These are phyloP conservation scores for Pontoporia blainvillei DNA, from an alignment of 2,113 vertebrate species.

Conservation along the genomic window DNA sequence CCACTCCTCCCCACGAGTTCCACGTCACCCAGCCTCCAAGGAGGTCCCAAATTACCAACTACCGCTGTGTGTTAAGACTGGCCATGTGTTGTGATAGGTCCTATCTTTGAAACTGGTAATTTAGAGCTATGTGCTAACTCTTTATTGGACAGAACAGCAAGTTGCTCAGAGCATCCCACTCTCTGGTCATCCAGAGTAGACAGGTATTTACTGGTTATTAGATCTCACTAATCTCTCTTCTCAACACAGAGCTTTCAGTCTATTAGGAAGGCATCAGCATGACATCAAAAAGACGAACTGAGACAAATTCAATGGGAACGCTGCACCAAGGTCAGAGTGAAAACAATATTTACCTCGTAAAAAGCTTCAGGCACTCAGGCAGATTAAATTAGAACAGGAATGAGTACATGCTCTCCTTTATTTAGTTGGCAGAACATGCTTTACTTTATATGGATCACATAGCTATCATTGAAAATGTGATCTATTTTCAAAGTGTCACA, in stretches of 20 bases:
- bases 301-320: slow-evolving; percentile 27
- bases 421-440: slow-evolving; percentile 45
- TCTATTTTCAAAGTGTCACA: slow-evolving; percentile 55
- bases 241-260: slow-evolving; percentile 1
- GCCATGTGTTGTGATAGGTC: background rate
- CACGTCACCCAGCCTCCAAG: background rate
- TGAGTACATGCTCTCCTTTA: slow-evolving; percentile 32
- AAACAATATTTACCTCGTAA: slow-evolving; percentile 24
- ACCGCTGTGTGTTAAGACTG: background rate
- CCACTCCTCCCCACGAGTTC: fast-evolving
- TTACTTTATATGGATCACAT: slow-evolving; percentile 57
- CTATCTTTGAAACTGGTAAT: background rate
- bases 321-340: slow-evolving; percentile 22
- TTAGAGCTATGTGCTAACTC: background rate
- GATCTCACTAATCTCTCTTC: slow-evolving; percentile 28
- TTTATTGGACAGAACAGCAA: background rate
- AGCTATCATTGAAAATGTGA: slow-evolving; percentile 30
- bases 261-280: background rate
- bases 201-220: slow-evolving; percentile 11
- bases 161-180: background rate
- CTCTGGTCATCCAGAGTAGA: background rate
- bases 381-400: slow-evolving; percentile 61
- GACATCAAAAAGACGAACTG: background rate
- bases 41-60: background rate
- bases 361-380: slow-evolving; percentile 27